Base-by-base conservation (phyloP, 2,797 vertebrate species). In the Lates japonicus region DNA sequence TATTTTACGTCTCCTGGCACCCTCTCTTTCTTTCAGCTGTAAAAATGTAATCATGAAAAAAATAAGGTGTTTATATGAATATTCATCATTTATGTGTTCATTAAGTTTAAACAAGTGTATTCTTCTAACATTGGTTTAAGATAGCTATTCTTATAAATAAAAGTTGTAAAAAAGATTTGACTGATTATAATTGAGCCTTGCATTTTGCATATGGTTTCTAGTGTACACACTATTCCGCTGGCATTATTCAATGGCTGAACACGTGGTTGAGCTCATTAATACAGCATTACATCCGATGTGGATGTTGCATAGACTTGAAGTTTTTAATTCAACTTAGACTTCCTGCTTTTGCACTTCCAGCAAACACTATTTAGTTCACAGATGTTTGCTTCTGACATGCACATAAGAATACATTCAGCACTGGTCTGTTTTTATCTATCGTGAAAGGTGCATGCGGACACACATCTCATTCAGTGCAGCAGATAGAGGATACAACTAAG, bases 231-330 rank as follows among this genome's bases (percentile, higher is more conserved):
- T 33, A 9, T 33, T 58, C 58, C 19, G 3, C 55, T 25, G 31
- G 19, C 22, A 14, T 35, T 44, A 57, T 17, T 70, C 11, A 54
- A 2, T 13, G 11, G 22, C 22, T 54, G 22, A 25, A 25, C 12
- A 25, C 51, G 14, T 25, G 22, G 1, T 25, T 29, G 22, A 29
- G 51, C 51, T 49, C 20, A n/a, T 2, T 33, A 46, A 71, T 1
- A 5, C 37, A 54, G 48, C 25, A 33, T 22, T 68, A 46, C 25
- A 52, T 60, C 48, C 20, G 22, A 61, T 68, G 46, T 46, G 71
- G 57, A 62, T 46, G 57, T 61, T 20, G 19, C 19, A 49, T 16
- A 48, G 44, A 48, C 44, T 48, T 19, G 19, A 2, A 10, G n/a
- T 52, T 25, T 22, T 52, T 11, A 25, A 22, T 22, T 52, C n/a